Base-by-base conservation (phyloP, 2,888 invertebrate genomes). In the Ecliptopera silaceata region DNA sequence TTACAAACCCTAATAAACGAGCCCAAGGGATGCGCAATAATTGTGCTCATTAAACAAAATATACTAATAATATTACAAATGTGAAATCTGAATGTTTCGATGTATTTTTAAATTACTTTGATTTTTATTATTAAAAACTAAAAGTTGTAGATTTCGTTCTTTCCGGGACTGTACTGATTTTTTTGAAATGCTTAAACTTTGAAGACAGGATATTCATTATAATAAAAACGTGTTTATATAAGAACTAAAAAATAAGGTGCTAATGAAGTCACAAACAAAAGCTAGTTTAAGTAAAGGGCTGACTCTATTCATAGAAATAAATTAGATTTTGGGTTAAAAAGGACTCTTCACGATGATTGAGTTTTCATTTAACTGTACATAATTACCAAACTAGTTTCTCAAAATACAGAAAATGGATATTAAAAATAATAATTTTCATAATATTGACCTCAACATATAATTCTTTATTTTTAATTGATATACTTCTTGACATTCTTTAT, bases 261-360 rank as follows among this genome's bases (percentile, higher is more conserved):
- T n/a, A n/a, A n/a, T 10, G 10, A 36, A 36, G 36, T 36, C 15
- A 4, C 10, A 6, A 8, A n/a, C 36, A 15, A n/a, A 36, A 15
- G 15, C 10, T 8, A 13, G 8, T 10, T 80, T 76, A 81, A 72
- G 77, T 77, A 79, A 79, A 81, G 80, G 79, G 79, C 75, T 79
- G 74, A 69, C 73, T 78, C 78, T 74, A 84, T 82, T 83, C 82
- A 82, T 70, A 68, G 72, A 72, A 77, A 79, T 80, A 82, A 83
- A 82, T 84, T 80, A 83, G 79, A 80, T 82, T 71, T 63, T 56
- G 55, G 68, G 78, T 77, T 39, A 31, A 82, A 81, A 52, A 48
- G 46, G 17, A 13, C 38, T n/a, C 20, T 26, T 43, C 22, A 22
- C 42, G 41, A 3, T 20, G 32, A 22, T 10, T 32, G 39, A 39